Base-by-base conservation (phyloP, 1,140 invertebrate species). In the Hyposmocoma kahamanoa region DNA sequence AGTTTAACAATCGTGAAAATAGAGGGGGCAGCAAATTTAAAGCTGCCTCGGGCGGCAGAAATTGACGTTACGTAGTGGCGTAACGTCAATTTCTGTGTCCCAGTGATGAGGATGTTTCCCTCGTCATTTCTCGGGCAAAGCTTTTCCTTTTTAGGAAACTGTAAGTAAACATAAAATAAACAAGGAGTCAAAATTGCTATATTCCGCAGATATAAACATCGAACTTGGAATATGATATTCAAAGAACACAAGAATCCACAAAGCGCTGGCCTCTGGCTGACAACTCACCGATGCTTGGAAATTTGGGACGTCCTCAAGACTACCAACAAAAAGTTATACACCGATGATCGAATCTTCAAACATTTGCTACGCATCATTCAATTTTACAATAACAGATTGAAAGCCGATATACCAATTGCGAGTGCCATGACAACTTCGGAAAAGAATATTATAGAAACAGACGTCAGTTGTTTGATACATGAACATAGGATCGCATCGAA, bases 181-280 rank as follows among this genome's bases (percentile, higher is more conserved):
- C n/a, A n/a, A n/a, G n/a, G n/a, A n/a, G n/a, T n/a, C n/a, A n/a
- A n/a, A n/a, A n/a, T n/a, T n/a, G n/a, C n/a, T n/a, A n/a, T n/a
- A n/a, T 30, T 50, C 52, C 45, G n/a, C 51, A 83, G 77, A 59
- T 78, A 59, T 36, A 72, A 64, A 51, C 77, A 84, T 44, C 64
- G 80, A 0, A 69, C 71, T n/a, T 84, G 78, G 80, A 74, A 71
- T 42, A 73, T 80, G 55, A 80, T 80, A 41, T 22, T 80, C 10
- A 76, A 64, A 54, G 72, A 82, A 50, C 49, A 67, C 24, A 67
- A 74, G 42, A 56, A 17, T 3, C 10, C 10, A 5, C 19, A 63
- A 28, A 32, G 50, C 4, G 51, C 53, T 13, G 62, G 67, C 2
- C 45, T 77, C 9, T 84, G 76, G 80, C 47, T 84, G 10, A 70